Evolutionary conservation across 2,797 vertebrate species (phyloP), one percentile per base, ranked within the genome.

Genomic region (Apogon talboti): DNA sequence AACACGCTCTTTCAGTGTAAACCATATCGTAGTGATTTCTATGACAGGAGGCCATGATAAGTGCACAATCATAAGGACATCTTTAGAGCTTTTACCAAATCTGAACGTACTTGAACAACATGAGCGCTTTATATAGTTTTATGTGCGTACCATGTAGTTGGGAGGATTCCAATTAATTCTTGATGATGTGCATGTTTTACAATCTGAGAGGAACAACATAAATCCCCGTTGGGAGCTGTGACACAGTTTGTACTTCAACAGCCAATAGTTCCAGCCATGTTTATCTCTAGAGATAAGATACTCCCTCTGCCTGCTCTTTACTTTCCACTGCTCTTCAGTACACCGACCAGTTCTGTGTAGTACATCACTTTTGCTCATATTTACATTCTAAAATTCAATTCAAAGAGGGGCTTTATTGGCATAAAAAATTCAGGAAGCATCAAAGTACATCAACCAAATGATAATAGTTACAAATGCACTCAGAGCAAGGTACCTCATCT

Each of bases 181-280:
- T 16, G 35, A 54, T 43, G 57, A 24, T 28, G 57, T 49, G 19
- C 37, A 46, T 16, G 51, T 78, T 44, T 52, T 43, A 37, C 30
- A 43, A 24, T 72, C 35, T 12, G 28, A 44, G 52, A 7, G 16
- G 35, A 65, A 33, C 18, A 1, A 30, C 11, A 45, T 54, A 13
- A 71, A 66, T 57, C 60, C 56, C 69, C 18, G 12, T 12, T 74
- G 73, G 67, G 68, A 68, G 15, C 61, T 18, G 45, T 80, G 78
- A 71, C 66, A 82, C 68, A 59, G 47, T 64, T 66, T 76, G 59
- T 11, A 40, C 42, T n/a, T 37, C 28, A 51, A 4, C 43, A 50
- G 48, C 68, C 60, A 75, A 55, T 63, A 43, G 62, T 42, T 13
- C 35, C 60, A 54, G 47, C 15, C 0, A 0, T 50, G 37, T 15